phyloP scores from a whole-genome alignment of 2,797 vertebrate genomes.

The Phaenicophaeus curvirostris region DNA sequence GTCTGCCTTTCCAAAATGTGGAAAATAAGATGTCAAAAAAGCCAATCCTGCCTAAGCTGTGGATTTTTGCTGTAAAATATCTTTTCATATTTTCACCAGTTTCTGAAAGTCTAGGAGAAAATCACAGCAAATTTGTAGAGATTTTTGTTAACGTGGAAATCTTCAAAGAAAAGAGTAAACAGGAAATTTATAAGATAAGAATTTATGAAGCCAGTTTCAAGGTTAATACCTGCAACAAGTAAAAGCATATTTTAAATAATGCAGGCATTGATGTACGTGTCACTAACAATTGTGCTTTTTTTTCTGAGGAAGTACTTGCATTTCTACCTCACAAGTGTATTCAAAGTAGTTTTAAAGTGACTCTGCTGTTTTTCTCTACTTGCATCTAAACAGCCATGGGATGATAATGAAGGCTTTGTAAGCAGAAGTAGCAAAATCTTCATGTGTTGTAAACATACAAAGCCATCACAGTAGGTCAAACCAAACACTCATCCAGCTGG shows the following conservation, averaged over 20 bases:
- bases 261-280: constrained; percentile 1
- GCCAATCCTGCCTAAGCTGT: neutral
- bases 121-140: neutral
- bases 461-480: neutral
- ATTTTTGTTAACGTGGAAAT: neutral
- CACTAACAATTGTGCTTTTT: neutral
- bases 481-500: neutral
- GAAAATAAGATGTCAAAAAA: neutral
- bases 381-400: neutral
- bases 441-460: neutral
- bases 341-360: constrained; percentile 11
- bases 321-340: neutral
- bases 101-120: neutral
- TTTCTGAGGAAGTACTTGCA: neutral
- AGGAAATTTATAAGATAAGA: neutral
- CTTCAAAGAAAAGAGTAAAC: constrained; percentile 1
- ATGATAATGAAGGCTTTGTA: neutral
- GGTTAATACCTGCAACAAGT: neutral
- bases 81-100: neutral
- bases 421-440: neutral
- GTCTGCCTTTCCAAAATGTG: neutral
- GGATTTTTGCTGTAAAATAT: neutral
- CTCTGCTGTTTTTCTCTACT: neutral
- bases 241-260: constrained; percentile 31
- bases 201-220: constrained; percentile 35